A percentile compares a stretch with the other conserved stretches of the same genome.
These are phyloP conservation scores for Oligia fasciuncula DNA, from an alignment of 2,888 invertebrate species.

Conservation along the genomic window DNA sequence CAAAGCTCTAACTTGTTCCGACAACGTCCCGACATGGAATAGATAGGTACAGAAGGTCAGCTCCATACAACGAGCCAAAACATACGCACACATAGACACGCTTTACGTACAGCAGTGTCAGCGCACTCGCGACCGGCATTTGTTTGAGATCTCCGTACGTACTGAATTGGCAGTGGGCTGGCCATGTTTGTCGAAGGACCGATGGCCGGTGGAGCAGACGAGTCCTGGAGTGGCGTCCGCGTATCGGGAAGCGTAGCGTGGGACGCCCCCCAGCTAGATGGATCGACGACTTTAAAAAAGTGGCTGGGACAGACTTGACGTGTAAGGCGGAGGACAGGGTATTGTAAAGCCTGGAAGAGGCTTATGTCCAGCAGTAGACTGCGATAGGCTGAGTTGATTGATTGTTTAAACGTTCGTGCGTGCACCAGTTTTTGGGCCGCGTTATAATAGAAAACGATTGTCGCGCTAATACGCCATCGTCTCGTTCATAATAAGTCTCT, in stretches of 20 bases:
- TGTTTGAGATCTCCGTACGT: no score
- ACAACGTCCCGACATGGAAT: conserved; percentile 62
- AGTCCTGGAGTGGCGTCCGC: not conserved
- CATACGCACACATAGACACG: not conserved
- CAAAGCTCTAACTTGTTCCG: conserved; percentile 78
- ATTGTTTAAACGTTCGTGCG: not conserved
- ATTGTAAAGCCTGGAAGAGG: no score
- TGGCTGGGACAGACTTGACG: no score
- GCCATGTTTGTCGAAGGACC: not conserved
- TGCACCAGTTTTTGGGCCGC: not conserved
- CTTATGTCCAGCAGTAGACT: no score
- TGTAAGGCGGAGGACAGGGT: no score
- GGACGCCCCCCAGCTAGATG: not conserved
- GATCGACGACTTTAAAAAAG: not conserved
- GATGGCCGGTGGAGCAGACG: not conserved
- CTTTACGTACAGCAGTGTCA: not conserved
- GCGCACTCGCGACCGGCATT: not conserved
- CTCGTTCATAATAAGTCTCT: not conserved
- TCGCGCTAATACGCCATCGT: not conserved
- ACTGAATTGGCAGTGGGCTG: not conserved
- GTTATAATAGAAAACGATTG: not conserved
- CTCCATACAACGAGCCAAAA: no score
- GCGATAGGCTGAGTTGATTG: no score
- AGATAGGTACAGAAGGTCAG: conserved; percentile 5
- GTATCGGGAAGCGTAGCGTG: not conserved